These are phyloP conservation scores for Campoletis raptor DNA, from an alignment of 2,888 invertebrate species.

Conservation along the genomic window DNA sequence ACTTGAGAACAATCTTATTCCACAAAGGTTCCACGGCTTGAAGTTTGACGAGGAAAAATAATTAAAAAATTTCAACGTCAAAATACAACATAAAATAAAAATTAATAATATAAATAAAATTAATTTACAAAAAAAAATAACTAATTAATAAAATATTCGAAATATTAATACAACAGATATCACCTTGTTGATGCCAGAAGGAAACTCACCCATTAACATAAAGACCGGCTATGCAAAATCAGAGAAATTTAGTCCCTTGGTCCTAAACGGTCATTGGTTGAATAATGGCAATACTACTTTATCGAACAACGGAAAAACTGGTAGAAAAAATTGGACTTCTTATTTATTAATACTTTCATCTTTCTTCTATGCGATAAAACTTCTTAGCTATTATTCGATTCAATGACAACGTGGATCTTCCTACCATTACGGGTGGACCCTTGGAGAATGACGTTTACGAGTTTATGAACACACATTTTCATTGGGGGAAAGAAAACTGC, in stretches of 20 bases:
- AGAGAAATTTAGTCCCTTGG: conserved; percentile 74
- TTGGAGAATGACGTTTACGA: conserved; percentile 76
- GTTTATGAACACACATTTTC: conserved; percentile 76
- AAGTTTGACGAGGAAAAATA: conserved; percentile 25
- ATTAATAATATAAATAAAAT: too few relatives aligned
- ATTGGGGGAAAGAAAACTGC: conserved; percentile 78
- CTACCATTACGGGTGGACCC: conserved; percentile 78
- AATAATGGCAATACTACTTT: conserved; percentile 78
- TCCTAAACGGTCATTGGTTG: conserved; percentile 79
- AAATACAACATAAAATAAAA: too few relatives aligned
- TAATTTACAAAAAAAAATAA: too few relatives aligned
- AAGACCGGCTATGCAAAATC: conserved; percentile 71
- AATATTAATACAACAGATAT: conserved; percentile 19
- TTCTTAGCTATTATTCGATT: conserved; percentile 73
- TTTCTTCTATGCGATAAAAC: background rate
- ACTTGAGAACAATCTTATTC: conserved; percentile 86
- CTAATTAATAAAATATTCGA: background rate
- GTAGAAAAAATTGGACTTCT: conserved; percentile 66
- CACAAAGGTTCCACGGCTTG: conserved; percentile 23
- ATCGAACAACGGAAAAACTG: conserved; percentile 73
- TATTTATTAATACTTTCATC: background rate
- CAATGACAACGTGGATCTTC: conserved; percentile 76
- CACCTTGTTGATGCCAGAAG: conserved; percentile 69
- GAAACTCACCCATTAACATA: conserved; percentile 79
- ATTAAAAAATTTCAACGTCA: background rate